Percentiles rank a stretch among this genome's conserved stretches.
Conservation (phyloP, 2,888 invertebrate species). For the Timema cristinae region DNA sequence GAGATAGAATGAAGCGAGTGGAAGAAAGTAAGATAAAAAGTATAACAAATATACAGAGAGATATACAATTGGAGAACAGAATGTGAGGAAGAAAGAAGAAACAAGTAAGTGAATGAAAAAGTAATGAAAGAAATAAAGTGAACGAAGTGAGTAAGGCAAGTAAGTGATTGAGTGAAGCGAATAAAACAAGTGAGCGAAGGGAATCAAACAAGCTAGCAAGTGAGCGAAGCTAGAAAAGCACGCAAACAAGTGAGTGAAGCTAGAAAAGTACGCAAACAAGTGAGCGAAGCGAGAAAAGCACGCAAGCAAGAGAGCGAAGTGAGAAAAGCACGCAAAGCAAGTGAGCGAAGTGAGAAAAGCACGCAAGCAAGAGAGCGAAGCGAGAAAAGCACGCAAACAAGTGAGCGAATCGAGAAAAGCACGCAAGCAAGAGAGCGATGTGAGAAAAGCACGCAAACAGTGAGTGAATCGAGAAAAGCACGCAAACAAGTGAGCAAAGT, state of each 20-base stretch:
- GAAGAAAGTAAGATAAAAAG: too few relatives aligned
- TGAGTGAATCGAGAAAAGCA: too few relatives aligned
- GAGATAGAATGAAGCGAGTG: too few relatives aligned
- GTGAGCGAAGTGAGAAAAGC: neutral
- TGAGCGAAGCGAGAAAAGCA: neutral
- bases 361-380: neutral
- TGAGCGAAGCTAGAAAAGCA: neutral
- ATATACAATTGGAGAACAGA: too few relatives aligned
- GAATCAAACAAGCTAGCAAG: neutral
- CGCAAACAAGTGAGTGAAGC: neutral
- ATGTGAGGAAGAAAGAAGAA: too few relatives aligned
- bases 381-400: neutral
- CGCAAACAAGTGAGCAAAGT: too few relatives aligned
- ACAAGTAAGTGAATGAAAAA: too few relatives aligned
- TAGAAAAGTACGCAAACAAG: neutral
- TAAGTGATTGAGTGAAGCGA: neutral
- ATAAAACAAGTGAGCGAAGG: neutral
- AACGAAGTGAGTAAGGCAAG: constrained; percentile 16
- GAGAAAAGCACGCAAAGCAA: neutral
- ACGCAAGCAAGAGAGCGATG: too few relatives aligned
- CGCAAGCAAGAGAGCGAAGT: neutral
- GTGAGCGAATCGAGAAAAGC: neutral
- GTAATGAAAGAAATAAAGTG: too few relatives aligned
- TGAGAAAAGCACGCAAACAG: too few relatives aligned
- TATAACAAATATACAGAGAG: too few relatives aligned